These are phyloP conservation scores for Mormyrus lacerda DNA, from an alignment of 2,113 vertebrate species.

Conservation along the genomic window DNA sequence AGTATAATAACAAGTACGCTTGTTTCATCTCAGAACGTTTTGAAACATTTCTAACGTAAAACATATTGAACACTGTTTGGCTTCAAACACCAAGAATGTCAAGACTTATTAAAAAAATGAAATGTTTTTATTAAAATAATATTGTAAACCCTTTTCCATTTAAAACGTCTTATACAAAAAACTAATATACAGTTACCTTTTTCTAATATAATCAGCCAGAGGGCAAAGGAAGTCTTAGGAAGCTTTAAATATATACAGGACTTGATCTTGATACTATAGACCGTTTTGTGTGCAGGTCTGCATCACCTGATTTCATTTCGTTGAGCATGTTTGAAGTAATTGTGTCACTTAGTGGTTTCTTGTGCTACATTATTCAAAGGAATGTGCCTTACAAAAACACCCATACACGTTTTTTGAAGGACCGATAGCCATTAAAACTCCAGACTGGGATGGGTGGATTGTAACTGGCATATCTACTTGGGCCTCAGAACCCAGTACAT, in stretches of 20 bases:
- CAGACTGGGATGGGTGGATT: background rate
- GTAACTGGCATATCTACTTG: background rate
- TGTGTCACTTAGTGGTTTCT: background rate
- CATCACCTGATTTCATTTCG: background rate
- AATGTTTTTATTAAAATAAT: conserved; percentile 8
- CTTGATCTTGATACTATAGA: background rate
- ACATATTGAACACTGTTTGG: conserved; percentile 15
- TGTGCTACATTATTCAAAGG: background rate
- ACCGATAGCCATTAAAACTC: background rate
- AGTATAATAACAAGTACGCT: background rate
- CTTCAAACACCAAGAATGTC: background rate
- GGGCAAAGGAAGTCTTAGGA: background rate
- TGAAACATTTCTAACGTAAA: background rate
- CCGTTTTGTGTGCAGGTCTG: background rate
- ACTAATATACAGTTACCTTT: background rate
- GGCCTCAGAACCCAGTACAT: background rate
- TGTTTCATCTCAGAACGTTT: background rate
- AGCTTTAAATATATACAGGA: background rate
- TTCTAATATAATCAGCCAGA: background rate
- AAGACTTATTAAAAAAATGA: background rate
- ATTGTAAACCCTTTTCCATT: conserved; percentile 19
- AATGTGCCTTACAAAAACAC: background rate
- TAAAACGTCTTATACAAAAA: conserved; percentile 18
- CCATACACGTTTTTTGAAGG: background rate
- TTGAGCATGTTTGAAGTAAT: background rate